Evolutionary conservation across 2,797 vertebrate genomes (phyloP).

Genomic region (Anabacerthia variegaticeps): DNA sequence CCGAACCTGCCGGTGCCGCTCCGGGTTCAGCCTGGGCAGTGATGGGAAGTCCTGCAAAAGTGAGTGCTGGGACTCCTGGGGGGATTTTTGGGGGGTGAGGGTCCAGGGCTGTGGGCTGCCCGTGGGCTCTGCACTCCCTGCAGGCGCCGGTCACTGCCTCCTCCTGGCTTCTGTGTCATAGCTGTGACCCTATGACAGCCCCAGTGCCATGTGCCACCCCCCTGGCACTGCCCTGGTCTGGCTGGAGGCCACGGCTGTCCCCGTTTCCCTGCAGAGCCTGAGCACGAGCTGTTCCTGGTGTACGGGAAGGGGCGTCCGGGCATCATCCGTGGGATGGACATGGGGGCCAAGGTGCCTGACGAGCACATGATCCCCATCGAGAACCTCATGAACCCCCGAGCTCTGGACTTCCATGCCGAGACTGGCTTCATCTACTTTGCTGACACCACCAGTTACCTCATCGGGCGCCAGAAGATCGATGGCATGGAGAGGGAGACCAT

Average conservation of each 20-base stretch:
- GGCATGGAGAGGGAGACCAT: slow-evolving; percentile 93
- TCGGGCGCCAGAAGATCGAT: slow-evolving; percentile 96
- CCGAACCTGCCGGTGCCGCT: slow-evolving; percentile 95
- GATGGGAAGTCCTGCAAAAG: slow-evolving; percentile 98
- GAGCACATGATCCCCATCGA: slow-evolving; percentile 99
- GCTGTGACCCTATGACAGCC: fast-evolving
- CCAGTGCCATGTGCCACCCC: fast-evolving
- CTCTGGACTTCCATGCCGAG: slow-evolving; percentile 93
- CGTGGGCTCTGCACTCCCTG: fast-evolving
- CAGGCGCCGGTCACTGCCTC: neutral
- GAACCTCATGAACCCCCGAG: slow-evolving; percentile 97
- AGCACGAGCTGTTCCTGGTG: slow-evolving; percentile 94
- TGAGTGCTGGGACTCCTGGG: slow-evolving; percentile 73
- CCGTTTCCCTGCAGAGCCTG: slow-evolving; percentile 81
- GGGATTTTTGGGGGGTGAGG: fast-evolving
- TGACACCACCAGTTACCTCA: slow-evolving; percentile 94
- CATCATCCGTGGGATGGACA: slow-evolving; percentile 96
- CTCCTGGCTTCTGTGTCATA: no score
- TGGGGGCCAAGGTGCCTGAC: slow-evolving; percentile 91
- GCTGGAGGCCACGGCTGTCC: neutral
- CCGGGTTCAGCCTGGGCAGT: slow-evolving; percentile 94
- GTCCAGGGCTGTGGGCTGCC: neutral
- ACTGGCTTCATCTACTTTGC: slow-evolving; percentile 96
- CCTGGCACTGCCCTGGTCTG: fast-evolving
- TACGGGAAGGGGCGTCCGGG: slow-evolving; percentile 95